Evolutionary conservation across 2,113 vertebrate genomes (phyloP).

Genomic region (Tragelaphus buxtoni): DNA sequence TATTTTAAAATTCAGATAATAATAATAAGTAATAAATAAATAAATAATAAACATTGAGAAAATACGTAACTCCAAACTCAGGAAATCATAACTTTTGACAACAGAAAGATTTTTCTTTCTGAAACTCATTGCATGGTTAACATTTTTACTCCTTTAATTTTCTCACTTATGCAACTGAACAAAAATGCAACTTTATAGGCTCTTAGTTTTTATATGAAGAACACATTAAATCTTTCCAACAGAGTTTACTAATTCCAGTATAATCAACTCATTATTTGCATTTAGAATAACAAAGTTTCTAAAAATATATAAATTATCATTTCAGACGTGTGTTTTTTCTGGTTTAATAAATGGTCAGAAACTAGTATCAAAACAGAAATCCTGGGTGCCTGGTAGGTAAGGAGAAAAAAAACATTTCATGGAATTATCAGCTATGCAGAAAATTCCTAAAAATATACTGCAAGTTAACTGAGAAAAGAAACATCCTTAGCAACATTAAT

Average conservation of each 20-base stretch:
- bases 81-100: neutral
- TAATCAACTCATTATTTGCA: neutral
- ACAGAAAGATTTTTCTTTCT: neutral
- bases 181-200: neutral
- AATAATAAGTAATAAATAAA: neutral
- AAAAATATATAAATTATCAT: neutral
- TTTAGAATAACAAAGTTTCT: neutral
- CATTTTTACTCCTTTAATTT: neutral
- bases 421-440: neutral
- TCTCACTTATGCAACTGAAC: neutral
- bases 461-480: neutral
- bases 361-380: slow-evolving; percentile 19
- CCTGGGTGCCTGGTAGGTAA: no score
- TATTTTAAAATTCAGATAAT: neutral
- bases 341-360: neutral
- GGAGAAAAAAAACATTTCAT: neutral
- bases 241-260: neutral
- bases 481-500: neutral
- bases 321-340: neutral
- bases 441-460: neutral
- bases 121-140: neutral
- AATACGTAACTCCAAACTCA: neutral
- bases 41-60: neutral
- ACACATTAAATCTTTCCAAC: neutral
- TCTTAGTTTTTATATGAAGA: neutral